Percentiles rank a stretch among this genome's conserved stretches.
Evolutionary conservation across 2,113 vertebrate species (phyloP).

Genomic region (Corapipo altera): DNA sequence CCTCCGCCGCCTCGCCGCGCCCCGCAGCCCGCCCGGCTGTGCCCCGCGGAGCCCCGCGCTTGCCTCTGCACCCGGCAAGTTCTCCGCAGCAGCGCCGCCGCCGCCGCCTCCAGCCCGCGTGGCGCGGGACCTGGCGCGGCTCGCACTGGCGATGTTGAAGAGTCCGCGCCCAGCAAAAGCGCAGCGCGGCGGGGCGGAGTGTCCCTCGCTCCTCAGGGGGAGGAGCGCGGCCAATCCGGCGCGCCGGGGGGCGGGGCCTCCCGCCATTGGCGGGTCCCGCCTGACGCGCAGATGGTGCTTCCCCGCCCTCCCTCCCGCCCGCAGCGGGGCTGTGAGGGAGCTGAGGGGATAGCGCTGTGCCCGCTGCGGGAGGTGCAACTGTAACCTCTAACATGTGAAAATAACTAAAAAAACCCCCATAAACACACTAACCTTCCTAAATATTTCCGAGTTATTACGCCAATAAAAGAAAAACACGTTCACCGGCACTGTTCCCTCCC

Average conservation of each 20-base stretch:
- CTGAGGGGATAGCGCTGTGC: fast-evolving
- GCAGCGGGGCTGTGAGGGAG: background rate
- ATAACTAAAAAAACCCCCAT: background rate
- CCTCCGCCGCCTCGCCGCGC: background rate
- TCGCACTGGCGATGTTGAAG: background rate
- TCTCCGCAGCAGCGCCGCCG: background rate
- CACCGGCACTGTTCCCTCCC: no score
- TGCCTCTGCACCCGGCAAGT: background rate
- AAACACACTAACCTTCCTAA: background rate
- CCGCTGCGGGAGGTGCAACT: fast-evolving
- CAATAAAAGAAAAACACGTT: background rate
- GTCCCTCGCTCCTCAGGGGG: background rate
- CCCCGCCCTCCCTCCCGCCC: background rate
- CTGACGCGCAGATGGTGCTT: background rate
- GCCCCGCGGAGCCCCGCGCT: no score
- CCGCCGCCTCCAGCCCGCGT: background rate
- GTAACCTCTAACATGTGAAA: fast-evolving
- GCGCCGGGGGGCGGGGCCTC: background rate
- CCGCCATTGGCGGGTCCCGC: background rate
- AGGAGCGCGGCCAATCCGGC: background rate
- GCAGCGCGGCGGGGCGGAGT: background rate
- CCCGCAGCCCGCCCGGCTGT: no score
- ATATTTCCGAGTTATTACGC: fast-evolving
- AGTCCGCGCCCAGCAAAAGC: slow-evolving; percentile 35
- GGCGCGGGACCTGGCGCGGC: background rate